Base-by-base conservation (phyloP, 2,113 vertebrate species). In the Sylvilagus bachmani region DNA sequence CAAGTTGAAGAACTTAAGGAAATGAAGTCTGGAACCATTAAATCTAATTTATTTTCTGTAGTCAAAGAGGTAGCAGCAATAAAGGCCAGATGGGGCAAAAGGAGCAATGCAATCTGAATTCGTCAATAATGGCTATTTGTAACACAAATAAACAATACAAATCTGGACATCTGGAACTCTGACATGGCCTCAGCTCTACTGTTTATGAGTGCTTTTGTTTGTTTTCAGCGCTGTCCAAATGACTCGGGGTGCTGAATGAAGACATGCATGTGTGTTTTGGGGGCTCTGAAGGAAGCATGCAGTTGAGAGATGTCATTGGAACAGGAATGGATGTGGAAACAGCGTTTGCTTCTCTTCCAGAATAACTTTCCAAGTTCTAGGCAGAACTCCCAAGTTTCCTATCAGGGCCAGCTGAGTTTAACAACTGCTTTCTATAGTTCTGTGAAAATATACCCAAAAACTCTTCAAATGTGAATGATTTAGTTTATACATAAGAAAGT, bases 111-210 rank as follows among this genome's bases (percentile, higher is more conserved):
- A 77, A 88, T 36, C 44, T 27, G 58, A 62, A 24, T 86, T 89
- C 75, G 62, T 96, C 64, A 88, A 73, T 24, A 53, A 70, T 73
- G 29, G 69, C 31, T 44, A 44, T 74, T 89, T 74, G 69, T 67
- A 93, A 87, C 38, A 91, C 95, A 92, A 86, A 67, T 38, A 31
- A 80, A 78, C 25, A 84, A 22, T 53, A 93, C 90, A 86, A 90
- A 74, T 49, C 49, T 66, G 12, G 55, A 16, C 8, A 79, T n/a
- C 25, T 84, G 36, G 17, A 3, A 31, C 17, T 53, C 13, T 71
- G 53, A 62, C 24, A 70, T 8, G 74, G 21, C 29, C 53, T 91
- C 66, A 64, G 21, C 10, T 69, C 81, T 4, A 58, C 6, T 29
- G 3, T 14, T 77, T 16, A 29, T 62, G 6, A 79, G 19, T 5